Base-by-base conservation (phyloP, 2,797 vertebrate species). In the Trachops cirrhosus region DNA sequence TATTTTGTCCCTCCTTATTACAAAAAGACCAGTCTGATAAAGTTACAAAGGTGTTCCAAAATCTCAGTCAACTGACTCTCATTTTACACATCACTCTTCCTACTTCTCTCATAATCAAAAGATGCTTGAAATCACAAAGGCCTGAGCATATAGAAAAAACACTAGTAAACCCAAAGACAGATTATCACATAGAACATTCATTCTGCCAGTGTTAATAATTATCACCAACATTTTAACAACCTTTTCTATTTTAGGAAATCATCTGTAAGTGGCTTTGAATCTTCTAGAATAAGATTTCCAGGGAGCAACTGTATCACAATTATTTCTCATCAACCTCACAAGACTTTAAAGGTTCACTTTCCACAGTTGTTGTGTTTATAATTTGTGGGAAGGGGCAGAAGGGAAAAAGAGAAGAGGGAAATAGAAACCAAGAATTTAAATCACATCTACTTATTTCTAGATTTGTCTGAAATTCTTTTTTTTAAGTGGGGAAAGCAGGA, bases 181-280 rank as follows among this genome's bases (percentile, higher is more conserved):
- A 92, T 62, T 74, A 93, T 68, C 52, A 86, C 18, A 78, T 29
- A 96, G 64, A 93, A 67, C 85, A 68, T 54, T 89, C 87, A 46
- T 67, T 77, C 75, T 29, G n/a, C 68, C 32, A 68, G 34, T 93
- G 64, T 41, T 90, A 64, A 73, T 71, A 91, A 92, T 92, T 86
- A 96, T 75, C 54, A 94, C 16, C 46, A 93, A 90, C 73, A 82
- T 9, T 62, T 86, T 64, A 94, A 54, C 32, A 93, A 91, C 80
- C 84, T 71, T 85, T 93, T 97, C 94, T 83, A 94, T 59, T 75
- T 95, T 59, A 97, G 62, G 48, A 97, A 94, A 83, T 96, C 82
- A 95, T 96, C 83, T 86, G 37, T 82, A 94, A 41, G 39, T 86
- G 41, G 79, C 54, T 93, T 62, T 86, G 83, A 67, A 95, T 93